These are phyloP conservation scores for Drosophila equinoxialis DNA, from an alignment of 1,140 invertebrate genomes.

Conservation along the genomic window DNA sequence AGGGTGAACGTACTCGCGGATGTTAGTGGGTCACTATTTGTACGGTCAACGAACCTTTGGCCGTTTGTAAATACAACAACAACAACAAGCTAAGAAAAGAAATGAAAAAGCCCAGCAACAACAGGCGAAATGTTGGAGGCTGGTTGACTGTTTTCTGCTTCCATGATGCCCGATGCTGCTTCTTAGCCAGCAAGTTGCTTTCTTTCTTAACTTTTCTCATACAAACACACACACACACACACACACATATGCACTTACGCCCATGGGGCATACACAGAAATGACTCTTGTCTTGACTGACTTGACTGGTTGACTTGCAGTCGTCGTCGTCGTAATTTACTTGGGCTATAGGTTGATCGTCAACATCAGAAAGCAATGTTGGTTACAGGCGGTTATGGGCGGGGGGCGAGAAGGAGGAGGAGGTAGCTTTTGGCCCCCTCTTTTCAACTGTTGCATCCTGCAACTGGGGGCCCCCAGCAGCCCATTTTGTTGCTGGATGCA, in stretches of 20 bases:
- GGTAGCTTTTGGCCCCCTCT: slow-evolving; percentile 11
- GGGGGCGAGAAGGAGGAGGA: no score
- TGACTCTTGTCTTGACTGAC: slow-evolving; percentile 76
- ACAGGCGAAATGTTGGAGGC: slow-evolving; percentile 40
- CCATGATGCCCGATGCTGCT: slow-evolving; percentile 39
- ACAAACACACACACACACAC: slow-evolving; percentile 23
- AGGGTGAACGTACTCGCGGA: slow-evolving; percentile 83
- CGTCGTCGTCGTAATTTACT: slow-evolving; percentile 71
- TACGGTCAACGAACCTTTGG: slow-evolving; percentile 83
- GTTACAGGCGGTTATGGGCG: neutral
- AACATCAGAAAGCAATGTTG: slow-evolving; percentile 36
- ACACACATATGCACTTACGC: slow-evolving; percentile 16
- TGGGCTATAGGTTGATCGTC: slow-evolving; percentile 77
- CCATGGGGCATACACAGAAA: slow-evolving; percentile 28
- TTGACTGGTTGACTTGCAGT: slow-evolving; percentile 79
- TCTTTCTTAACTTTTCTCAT: slow-evolving; percentile 70
- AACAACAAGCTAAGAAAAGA: slow-evolving; percentile 42
- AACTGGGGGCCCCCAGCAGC: slow-evolving; percentile 29
- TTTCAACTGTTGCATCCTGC: slow-evolving; percentile 63
- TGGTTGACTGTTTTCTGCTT: slow-evolving; percentile 32
- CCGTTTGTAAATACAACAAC: slow-evolving; percentile 80
- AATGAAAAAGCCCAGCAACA: slow-evolving; percentile 55
- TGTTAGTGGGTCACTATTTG: slow-evolving; percentile 84
- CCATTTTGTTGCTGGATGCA: slow-evolving; percentile 55
- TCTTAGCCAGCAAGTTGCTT: slow-evolving; percentile 62